Conservation (phyloP, 2,797 vertebrate genomes). For the Poecilia velifera region DNA sequence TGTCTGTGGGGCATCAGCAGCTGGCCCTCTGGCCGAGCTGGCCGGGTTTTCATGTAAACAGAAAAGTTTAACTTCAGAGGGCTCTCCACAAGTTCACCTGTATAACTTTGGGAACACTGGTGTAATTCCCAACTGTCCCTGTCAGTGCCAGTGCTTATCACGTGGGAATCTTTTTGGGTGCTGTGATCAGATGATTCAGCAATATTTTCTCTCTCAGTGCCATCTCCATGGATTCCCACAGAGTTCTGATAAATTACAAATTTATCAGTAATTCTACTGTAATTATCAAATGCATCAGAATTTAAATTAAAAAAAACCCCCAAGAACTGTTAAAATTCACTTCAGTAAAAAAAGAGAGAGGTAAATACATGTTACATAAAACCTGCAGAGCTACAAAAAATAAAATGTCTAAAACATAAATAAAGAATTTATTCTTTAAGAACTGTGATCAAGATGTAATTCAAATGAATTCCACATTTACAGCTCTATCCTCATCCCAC, state of each 20-base stretch:
- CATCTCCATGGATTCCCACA: neutral
- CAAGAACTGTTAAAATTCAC: neutral
- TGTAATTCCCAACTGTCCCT: neutral
- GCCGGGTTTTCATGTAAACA: neutral
- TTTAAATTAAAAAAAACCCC: neutral
- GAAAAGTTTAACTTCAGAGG: neutral
- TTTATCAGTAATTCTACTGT: neutral
- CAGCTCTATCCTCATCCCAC: constrained; percentile 16
- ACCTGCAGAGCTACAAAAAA: neutral
- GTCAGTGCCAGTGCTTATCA: neutral
- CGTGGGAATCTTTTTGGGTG: neutral
- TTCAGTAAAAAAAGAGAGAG: neutral
- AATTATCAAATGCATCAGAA: neutral
- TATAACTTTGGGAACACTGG: neutral
- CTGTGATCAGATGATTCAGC: neutral
- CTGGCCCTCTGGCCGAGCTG: neutral
- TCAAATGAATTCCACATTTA: neutral
- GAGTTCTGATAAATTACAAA: neutral
- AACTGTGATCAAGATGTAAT: neutral
- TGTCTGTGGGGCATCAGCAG: neutral
- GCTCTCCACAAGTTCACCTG: neutral
- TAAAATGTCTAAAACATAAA: neutral
- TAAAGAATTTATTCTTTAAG: neutral
- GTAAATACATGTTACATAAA: neutral
- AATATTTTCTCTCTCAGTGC: neutral